These are phyloP conservation scores for Bolborhynchus lineola DNA, from an alignment of 2,113 vertebrate genomes.

Conservation along the genomic window DNA sequence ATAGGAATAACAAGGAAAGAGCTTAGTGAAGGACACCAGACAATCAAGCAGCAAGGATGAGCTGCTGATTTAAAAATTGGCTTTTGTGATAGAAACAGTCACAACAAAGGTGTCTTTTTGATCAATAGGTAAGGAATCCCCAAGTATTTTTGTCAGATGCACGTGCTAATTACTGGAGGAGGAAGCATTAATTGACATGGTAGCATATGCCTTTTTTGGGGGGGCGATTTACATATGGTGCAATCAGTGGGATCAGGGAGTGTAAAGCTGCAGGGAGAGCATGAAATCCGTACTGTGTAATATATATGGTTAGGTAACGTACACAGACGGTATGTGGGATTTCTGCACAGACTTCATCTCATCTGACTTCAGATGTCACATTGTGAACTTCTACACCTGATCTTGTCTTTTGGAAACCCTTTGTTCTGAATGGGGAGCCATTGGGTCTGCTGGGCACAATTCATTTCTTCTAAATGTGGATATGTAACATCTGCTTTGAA, in stretches of 20 bases:
- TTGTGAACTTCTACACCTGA: not conserved
- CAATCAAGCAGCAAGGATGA: not conserved
- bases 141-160: not conserved
- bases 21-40: not conserved
- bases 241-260: not conserved
- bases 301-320: not conserved
- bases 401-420: not conserved
- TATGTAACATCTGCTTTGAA: not conserved
- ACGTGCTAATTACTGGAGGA: not conserved
- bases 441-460: not conserved
- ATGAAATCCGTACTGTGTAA: not conserved
- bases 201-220: not conserved
- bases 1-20: not conserved
- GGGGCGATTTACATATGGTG: not conserved
- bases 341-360: not conserved
- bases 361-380: not conserved
- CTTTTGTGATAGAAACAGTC: not conserved
- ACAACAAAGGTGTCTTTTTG: not conserved
- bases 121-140: not conserved
- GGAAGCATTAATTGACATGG: not conserved
- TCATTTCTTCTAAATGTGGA: not conserved
- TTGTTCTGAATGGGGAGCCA: not conserved
- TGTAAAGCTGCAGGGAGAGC: not conserved
- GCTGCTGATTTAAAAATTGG: not conserved
- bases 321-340: not conserved